Base-by-base conservation (phyloP, 1,140 invertebrate genomes). In the Zaprionus taronus region DNA sequence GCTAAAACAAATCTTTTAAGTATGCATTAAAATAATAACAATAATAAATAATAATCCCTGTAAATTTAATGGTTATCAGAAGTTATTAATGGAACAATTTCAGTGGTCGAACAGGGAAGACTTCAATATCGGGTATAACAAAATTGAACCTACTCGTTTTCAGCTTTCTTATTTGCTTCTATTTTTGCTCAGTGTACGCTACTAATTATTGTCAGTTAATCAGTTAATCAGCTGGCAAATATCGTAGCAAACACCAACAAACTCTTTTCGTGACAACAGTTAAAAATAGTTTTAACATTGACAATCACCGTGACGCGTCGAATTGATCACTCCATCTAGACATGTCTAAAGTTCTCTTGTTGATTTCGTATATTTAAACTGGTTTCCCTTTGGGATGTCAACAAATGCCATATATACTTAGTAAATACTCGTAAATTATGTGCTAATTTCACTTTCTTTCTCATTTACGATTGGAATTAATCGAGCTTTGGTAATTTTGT, bases 381-480 rank as follows among this genome's bases (percentile, higher is more conserved):
- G 47, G 47, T 51, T 51, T 51, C 47, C 47, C 47, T 22, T 28
- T 55, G 12, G 3, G 11, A 55, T 28, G 11, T 41, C 38, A 12
- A 1, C 7, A 17, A 44, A 3, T 12, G 9, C 14, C n/a, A 47
- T 1, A 15, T 47, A 17, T 17, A 24, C 24, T 55, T 9, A 28
- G 11, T 24, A 17, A 17, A 31, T 56, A 56, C 53, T 51, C 12
- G 47, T 56, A 15, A 56, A 56, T 56, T 57, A 15, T 56, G 41
- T 28, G 41, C n/a, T 63, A 63, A 49, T 24, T 61, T 4, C n/a
- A 61, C 67, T 70, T 62, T 70, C 67, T 70, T 51, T 70, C 28
- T 20, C 11, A 51, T 62, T 41, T 15, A n/a, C 38, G 38, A 41
- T 41, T 41, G 5, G n/a, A 41, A 41, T 41, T 41, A 41, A n/a